phyloP scores from a whole-genome alignment of 2,797 vertebrate species.

The Falco biarmicus region DNA sequence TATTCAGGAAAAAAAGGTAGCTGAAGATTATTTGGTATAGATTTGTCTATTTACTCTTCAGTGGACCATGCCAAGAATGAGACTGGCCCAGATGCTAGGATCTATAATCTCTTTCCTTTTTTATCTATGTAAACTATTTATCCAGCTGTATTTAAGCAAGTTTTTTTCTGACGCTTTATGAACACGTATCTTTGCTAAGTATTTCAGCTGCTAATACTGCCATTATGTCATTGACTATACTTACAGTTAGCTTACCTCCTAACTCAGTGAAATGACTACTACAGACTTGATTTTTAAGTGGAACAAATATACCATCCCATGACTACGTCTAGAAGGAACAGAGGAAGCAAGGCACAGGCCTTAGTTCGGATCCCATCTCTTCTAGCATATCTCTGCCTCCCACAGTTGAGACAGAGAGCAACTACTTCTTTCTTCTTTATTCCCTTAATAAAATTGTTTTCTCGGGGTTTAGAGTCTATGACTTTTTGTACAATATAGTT shows the following conservation, averaged over 20 bases:
- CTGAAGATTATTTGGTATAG: not conserved
- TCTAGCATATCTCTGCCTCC: not conserved
- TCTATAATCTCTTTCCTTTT: not conserved
- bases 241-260: not conserved
- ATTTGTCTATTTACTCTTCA: slow-evolving; percentile 21
- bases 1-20: not conserved
- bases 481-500: not conserved
- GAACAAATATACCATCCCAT: not conserved
- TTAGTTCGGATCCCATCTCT: not conserved
- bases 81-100: not conserved
- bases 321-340: not conserved
- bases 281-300: not conserved
- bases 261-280: not conserved
- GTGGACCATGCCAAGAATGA: not conserved
- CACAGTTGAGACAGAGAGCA: not conserved
- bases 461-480: not conserved
- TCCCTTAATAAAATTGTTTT: not conserved
- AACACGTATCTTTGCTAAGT: not conserved
- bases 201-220: not conserved
- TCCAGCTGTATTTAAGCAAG: not conserved
- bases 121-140: not conserved
- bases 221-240: not conserved
- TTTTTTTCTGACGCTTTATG: not conserved
- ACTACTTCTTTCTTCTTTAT: not conserved
- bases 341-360: not conserved